Base-by-base conservation (phyloP, 2,113 vertebrate genomes). In the Brachyhypopomus gauderio region DNA sequence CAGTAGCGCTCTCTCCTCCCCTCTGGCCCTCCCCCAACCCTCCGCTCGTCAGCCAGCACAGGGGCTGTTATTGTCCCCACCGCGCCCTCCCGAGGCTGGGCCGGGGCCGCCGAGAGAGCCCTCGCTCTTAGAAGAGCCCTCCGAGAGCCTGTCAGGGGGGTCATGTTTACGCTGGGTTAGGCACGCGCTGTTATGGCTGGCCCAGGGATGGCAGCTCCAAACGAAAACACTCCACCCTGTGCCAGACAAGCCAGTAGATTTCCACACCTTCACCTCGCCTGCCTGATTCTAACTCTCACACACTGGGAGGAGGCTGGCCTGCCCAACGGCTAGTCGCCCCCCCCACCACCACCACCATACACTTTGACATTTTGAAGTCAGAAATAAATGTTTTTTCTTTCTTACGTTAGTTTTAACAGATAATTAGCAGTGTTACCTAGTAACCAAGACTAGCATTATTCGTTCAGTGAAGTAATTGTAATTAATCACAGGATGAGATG, bases 31-130 rank as follows among this genome's bases (percentile, higher is more conserved):
- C 30, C 58, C 3, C 66, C 5, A 7, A 3, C 4, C 36, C 36
- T 12, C n/a, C 23, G 2, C 34, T 38, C 41, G 7, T 41, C 59
- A 14, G 38, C 34, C 55, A 59, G 22, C 17, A n/a, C 66, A 6
- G 22, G 67, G 52, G 23, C 27, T 80, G 45, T 38, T 80, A 80
- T 80, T 66, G n/a, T 45, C 17, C 8, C 45, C 23, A 25, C 1
- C 5, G 23, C 56, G 59, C 30, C 25, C 67, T 72, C 77, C 34
- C 0, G 55, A 48, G 36, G 77, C 23, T 45, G 36, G 22, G 36
- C 66, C 4, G n/a, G 38, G 52, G 4, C 4, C 17, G 2, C 36
- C 19, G 66, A 19, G 6, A 60, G 36, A 38, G 34, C 77, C 17
- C 38, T 58, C 0, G 12, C 63, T 70, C 22, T 79, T 38, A 60